These are phyloP conservation scores for Solen grandis DNA, from an alignment of 1,140 invertebrate genomes.

Conservation along the genomic window DNA sequence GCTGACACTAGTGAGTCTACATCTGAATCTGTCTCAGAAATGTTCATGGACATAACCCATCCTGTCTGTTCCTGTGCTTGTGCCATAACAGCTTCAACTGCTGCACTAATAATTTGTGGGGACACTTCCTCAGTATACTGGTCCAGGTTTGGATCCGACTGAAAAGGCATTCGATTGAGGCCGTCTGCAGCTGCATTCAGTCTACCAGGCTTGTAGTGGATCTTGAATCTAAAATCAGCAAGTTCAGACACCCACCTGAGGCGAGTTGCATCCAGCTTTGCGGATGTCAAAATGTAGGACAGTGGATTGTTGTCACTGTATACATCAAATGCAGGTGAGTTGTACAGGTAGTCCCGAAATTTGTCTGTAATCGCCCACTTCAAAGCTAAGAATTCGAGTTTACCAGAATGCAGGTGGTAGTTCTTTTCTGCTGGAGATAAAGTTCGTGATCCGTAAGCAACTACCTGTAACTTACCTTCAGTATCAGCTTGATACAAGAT, in stretches of 20 bases:
- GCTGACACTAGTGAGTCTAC: too few species aligned
- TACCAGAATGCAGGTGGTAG: slow-evolving; percentile 51
- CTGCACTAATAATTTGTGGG: too few species aligned
- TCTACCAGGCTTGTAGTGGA: slow-evolving; percentile 32
- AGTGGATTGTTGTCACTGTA: slow-evolving; percentile 55
- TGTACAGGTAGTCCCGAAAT: slow-evolving; percentile 37
- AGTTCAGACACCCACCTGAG: slow-evolving; percentile 45
- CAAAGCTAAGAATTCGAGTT: slow-evolving; percentile 58
- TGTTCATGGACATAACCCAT: too few species aligned
- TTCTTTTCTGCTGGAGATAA: slow-evolving; percentile 54
- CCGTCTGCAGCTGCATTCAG: slow-evolving; percentile 41
- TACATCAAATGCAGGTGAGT: slow-evolving; percentile 25
- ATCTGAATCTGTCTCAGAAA: too few species aligned
- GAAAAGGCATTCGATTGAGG: too few species aligned
- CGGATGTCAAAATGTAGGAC: slow-evolving; percentile 41
- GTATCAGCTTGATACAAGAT: slow-evolving; percentile 44
- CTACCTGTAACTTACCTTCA: slow-evolving; percentile 28
- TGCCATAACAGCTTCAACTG: too few species aligned
- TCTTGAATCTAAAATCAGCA: slow-evolving; percentile 14
- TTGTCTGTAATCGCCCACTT: slow-evolving; percentile 40
- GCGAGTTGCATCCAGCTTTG: slow-evolving; percentile 49
- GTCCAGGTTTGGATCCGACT: too few species aligned
- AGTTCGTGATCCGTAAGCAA: slow-evolving; percentile 59
- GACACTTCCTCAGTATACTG: too few species aligned
- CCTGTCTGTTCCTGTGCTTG: too few species aligned